Conservation (phyloP, 2,888 invertebrate species). For the Graphium colonna region DNA sequence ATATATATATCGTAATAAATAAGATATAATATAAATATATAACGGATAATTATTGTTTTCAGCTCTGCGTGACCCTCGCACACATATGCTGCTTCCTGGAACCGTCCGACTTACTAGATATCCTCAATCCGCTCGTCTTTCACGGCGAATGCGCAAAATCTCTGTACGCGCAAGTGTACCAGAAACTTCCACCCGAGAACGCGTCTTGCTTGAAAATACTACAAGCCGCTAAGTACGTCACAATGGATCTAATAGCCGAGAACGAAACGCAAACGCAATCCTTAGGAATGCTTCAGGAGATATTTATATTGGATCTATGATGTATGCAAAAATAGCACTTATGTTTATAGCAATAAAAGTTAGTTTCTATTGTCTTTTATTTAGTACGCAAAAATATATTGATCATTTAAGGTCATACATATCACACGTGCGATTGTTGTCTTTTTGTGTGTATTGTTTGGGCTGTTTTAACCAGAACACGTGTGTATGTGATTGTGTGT, state of each 20-base stretch:
- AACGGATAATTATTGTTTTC: no score
- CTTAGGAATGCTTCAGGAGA: constrained; percentile 64
- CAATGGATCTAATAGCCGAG: constrained; percentile 54
- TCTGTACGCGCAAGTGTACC: constrained; percentile 58
- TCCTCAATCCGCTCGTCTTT: constrained; percentile 72
- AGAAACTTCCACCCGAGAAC: constrained; percentile 65
- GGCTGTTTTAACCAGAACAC: no score
- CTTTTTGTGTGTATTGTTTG: no score
- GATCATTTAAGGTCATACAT: no score
- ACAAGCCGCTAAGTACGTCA: constrained; percentile 71
- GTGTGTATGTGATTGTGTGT: no score
- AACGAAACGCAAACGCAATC: constrained; percentile 57
- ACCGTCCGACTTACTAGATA: constrained; percentile 77
- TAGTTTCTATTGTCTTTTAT: no score
- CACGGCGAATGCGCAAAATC: constrained; percentile 66
- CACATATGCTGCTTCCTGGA: constrained; percentile 83
- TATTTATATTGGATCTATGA: constrained; percentile 71
- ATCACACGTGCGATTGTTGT: no score
- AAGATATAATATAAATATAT: no score
- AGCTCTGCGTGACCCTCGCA: constrained; percentile 87
- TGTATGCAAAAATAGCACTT: background rate
- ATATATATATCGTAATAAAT: no score
- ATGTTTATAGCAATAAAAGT: no score
- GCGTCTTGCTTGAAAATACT: constrained; percentile 61
- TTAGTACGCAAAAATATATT: no score